Base-by-base conservation (phyloP, 2,113 vertebrate genomes). In the Vicugna pacos region DNA sequence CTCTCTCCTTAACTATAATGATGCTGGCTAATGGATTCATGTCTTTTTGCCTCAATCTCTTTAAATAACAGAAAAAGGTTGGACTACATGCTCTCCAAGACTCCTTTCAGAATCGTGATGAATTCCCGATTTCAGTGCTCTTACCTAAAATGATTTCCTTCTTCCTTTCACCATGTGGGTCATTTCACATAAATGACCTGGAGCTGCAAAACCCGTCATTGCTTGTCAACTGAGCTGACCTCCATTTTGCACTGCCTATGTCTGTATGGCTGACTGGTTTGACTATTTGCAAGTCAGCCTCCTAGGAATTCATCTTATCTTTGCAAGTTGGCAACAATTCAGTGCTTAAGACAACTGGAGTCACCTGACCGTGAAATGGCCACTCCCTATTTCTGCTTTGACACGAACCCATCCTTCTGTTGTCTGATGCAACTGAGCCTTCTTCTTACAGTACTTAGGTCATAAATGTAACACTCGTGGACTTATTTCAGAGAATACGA, bases 271-370 rank as follows among this genome's bases (percentile, higher is more conserved):
- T 94, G 93, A 92, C 42, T 95, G 65, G 3, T 15, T 88, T 81
- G 87, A 88, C 75, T 88, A 77, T 93, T 87, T 81, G 60, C 70
- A 90, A 97, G 93, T 87, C 72, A 95, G 48, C 19, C 30, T 90
- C 54, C 48, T 9, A 92, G 92, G 42, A 87, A 96, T 97, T 77
- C 48, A 95, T 97, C 92, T 97, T 97, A 35, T 88, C 83, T 81
- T 76, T 95, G 80, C 26, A 93, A 83, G 73, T 48, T 95, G 87
- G 73, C 64, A 80, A 67, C 38, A 90, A 46, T 46, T 93, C 91
- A 95, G 75, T 94, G 81, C 67, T 93, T 92, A 92, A 95, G 86
- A 96, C 75, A 95, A 97, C 75, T 64, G 38, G 52, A 95, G 72
- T 20, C 62, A 88, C 5, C 82, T 73, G 85, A 81, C 92, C 13